Evolutionary conservation across 1,140 invertebrate species (phyloP).

Genomic region (Rhagoletis pomonella): DNA sequence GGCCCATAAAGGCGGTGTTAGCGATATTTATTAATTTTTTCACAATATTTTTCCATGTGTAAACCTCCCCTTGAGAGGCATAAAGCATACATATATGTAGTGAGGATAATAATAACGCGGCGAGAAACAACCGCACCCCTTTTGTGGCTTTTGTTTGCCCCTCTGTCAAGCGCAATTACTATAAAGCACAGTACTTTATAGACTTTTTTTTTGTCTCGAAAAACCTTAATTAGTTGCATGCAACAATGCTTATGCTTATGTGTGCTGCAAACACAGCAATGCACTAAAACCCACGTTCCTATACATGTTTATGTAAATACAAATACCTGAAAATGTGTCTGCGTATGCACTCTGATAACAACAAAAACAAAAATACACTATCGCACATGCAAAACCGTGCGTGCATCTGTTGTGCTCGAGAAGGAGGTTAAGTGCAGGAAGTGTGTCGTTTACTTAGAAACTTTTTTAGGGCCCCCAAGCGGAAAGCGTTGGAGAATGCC

Average conservation of each 20-base stretch:
- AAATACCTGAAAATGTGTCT: background rate
- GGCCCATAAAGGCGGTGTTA: too few relatives aligned
- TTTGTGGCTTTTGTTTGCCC: background rate
- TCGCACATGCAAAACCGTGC: background rate
- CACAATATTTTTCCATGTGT: too few relatives aligned
- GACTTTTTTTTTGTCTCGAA: background rate
- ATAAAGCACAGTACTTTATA: background rate
- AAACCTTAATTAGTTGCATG: conserved; percentile 32
- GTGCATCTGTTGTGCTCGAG: background rate
- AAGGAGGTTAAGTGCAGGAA: conserved; percentile 40
- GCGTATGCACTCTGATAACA: too few relatives aligned
- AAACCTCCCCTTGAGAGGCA: too few relatives aligned
- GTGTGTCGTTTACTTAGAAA: conserved; percentile 4
- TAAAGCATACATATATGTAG: too few relatives aligned
- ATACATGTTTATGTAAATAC: background rate
- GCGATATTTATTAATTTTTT: too few relatives aligned
- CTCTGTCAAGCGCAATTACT: background rate
- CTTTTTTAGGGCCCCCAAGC: background rate
- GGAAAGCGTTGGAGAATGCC: background rate
- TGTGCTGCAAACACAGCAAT: background rate
- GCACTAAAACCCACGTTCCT: background rate
- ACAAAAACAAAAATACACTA: background rate
- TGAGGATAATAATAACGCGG: too few relatives aligned
- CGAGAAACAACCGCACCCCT: background rate
- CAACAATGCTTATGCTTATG: background rate